Conservation (phyloP, 2,797 vertebrate genomes). For the Pelochelys cantorii region DNA sequence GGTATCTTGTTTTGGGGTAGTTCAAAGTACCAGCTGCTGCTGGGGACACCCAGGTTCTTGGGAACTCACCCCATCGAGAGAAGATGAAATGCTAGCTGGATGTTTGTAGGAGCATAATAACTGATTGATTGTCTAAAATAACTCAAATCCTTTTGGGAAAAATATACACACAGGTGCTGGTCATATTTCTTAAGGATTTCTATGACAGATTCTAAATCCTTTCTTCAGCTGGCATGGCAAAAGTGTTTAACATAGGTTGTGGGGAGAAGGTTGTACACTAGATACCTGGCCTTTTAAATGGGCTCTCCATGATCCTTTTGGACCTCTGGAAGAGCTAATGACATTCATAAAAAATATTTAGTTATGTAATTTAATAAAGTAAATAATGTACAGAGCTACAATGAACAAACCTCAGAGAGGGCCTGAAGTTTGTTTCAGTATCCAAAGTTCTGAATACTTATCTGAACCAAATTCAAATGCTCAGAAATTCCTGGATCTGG, state of each 20-base stretch:
- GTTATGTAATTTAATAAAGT: not conserved
- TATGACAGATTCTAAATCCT: not conserved
- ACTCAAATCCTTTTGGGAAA: not conserved
- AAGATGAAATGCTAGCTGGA: not conserved
- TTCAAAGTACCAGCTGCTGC: rapidly evolving
- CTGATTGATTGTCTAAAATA: not conserved
- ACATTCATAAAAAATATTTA: not conserved
- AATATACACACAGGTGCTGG: not conserved
- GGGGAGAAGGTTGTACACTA: not conserved
- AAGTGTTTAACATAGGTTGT: not conserved
- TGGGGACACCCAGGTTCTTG: not conserved
- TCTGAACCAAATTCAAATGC: not conserved
- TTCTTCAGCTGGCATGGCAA: not conserved
- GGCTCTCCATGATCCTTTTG: not conserved
- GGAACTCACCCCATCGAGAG: not conserved
- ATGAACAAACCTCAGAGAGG: not conserved
- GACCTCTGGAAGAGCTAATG: not conserved
- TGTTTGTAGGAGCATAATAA: not conserved
- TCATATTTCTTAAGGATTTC: not conserved
- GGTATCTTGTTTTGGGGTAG: rapidly evolving
- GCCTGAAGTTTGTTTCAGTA: not conserved
- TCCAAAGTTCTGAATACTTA: not conserved
- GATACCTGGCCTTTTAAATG: rapidly evolving
- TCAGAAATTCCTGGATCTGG: not conserved
- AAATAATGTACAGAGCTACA: not conserved